Evolutionary conservation across 2,797 vertebrate species (phyloP).

Genomic region (Pseudochirops cupreus): DNA sequence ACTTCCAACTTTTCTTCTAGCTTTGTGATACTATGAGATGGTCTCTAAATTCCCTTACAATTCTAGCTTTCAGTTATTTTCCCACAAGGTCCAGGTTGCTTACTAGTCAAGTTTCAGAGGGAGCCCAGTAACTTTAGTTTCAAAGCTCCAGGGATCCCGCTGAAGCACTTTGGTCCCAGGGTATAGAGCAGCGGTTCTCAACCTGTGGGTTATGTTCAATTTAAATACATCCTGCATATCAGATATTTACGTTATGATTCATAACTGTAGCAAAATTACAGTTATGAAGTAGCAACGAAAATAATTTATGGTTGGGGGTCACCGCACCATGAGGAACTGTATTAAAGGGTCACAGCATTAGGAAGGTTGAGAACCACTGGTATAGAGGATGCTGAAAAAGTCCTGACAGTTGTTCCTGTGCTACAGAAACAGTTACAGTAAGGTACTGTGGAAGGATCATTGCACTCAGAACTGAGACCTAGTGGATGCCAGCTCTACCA

Average conservation of each 20-base stretch:
- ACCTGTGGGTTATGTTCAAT: no score
- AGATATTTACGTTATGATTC: no score
- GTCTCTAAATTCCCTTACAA: neutral
- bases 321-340: no score
- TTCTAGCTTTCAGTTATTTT: neutral
- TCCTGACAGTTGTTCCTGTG: neutral
- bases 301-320: no score
- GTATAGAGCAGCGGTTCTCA: no score
- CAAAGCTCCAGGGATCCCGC: neutral
- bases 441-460: neutral
- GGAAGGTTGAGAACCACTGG: no score
- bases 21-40: neutral
- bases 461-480: neutral
- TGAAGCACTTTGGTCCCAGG: neutral
- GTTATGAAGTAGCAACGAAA: no score
- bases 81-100: neutral
- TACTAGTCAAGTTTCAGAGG: neutral
- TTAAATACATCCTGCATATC: no score
- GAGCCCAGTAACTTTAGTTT: neutral
- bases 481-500: no score
- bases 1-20: neutral
- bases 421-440: neutral
- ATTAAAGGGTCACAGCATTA: no score
- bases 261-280: no score
- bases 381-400: no score